Evolutionary conservation across 2,113 vertebrate species (phyloP).

Genomic region (Bubo bubo): DNA sequence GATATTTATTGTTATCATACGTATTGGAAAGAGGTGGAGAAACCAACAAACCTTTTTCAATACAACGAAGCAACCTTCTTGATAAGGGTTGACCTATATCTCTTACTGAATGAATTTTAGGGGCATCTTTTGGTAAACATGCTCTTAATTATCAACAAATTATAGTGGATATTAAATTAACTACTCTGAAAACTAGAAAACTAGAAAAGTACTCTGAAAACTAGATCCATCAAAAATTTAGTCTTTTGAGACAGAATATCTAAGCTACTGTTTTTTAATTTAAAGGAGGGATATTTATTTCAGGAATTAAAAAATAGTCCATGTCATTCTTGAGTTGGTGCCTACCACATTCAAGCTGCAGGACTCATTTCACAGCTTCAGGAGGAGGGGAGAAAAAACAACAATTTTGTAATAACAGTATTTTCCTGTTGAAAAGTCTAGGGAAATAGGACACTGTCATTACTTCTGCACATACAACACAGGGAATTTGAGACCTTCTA

Average conservation of each 20-base stretch:
- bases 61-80: not conserved
- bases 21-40: not conserved
- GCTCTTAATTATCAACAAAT: not conserved
- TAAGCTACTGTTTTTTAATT: not conserved
- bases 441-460: not conserved
- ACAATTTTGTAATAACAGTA: not conserved
- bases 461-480: not conserved
- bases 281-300: not conserved
- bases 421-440: not conserved
- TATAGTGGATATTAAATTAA: not conserved
- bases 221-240: not conserved
- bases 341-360: accelerated
- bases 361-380: not conserved
- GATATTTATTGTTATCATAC: not conserved
- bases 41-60: not conserved
- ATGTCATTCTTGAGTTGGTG: not conserved
- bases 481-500: not conserved
- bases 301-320: too few species aligned
- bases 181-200: not conserved
- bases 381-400: not conserved
- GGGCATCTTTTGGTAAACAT: not conserved
- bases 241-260: not conserved
- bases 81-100: not conserved
- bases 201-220: not conserved
- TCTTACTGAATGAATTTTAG: not conserved